Evolutionary conservation across 2,888 invertebrate genomes (phyloP).

Genomic region (Apocheima hispidaria): DNA sequence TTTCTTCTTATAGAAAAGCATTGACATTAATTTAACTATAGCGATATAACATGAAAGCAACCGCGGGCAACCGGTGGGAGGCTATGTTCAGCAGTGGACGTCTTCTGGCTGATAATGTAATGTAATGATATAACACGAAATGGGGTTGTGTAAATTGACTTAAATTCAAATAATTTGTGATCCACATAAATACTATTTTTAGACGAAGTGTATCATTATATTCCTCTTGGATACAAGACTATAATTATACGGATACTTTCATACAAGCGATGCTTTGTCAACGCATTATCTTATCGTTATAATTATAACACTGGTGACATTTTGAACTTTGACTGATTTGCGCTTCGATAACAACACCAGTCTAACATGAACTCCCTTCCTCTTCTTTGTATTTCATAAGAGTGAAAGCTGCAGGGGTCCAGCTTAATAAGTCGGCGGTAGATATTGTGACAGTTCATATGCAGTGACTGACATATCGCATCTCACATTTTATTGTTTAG

Average conservation of each 20-base stretch:
- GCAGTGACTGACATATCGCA: conserved; percentile 56
- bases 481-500: conserved; percentile 67
- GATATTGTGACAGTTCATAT: conserved; percentile 66
- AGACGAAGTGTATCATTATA: not conserved
- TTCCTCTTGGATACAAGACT: conserved; percentile 60
- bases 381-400: not conserved
- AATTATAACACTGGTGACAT: conserved; percentile 67
- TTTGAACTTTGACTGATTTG: conserved; percentile 77
- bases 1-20: too few species aligned
- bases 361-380: conserved; percentile 48
- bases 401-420: conserved; percentile 38
- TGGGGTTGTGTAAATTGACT: too few species aligned
- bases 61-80: too few species aligned
- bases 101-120: too few species aligned
- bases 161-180: not conserved
- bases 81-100: too few species aligned
- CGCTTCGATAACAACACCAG: conserved; percentile 63
- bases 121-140: too few species aligned
- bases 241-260: conserved; percentile 51
- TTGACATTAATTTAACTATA: too few species aligned
- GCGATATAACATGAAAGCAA: too few species aligned
- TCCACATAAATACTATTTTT: not conserved
- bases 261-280: conserved; percentile 67
- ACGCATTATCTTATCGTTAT: conserved; percentile 65
- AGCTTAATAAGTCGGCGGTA: conserved; percentile 50